Base-by-base conservation (phyloP, 2,888 invertebrate genomes). In the Melanargia galathea region DNA sequence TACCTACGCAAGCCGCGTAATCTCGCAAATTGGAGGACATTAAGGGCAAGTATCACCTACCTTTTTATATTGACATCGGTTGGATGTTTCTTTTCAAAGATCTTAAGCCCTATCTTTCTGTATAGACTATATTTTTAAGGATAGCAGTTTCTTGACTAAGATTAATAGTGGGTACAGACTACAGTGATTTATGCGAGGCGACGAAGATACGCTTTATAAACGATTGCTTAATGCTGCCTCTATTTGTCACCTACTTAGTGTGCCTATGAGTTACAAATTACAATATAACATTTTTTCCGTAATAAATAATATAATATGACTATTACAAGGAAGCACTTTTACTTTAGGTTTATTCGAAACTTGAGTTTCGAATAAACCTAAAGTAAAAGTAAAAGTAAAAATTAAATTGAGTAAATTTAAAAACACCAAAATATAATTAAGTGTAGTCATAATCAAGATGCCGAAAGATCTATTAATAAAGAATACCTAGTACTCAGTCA, bases 201-300 rank as follows among this genome's bases (percentile, higher is more conserved):
- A 55, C 24, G 40, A n/a, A 40, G 55, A 22, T 40, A 40, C 55
- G 38, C 55, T 55, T 38, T 55, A 40, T 51, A 55, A 26, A n/a
- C n/a, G n/a, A n/a, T n/a, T n/a, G n/a, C n/a, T 40, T 55, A 40
- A 55, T 55, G 40, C 24, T 55, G 38, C n/a, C 38, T 55, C 24
- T n/a, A 55, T 55, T 40, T 40, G 40, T 40, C 55, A 55, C 40
- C 26, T 55, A 40, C 40, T 55, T 24, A 55, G 40, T 55, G 54
- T 40, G 16, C 18, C 52, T 52, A 24, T 30, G 26, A 11, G 13
- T 2, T 49, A 24, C 11, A 2, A 16, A n/a, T n/a, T n/a, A n/a
- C n/a, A n/a, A n/a, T n/a, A n/a, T n/a, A n/a, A n/a, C n/a, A n/a
- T n/a, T n/a, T n/a, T n/a, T n/a, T n/a, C n/a, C n/a, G n/a, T n/a